Conservation (phyloP, 2,113 vertebrate genomes). For the Benitochromis conjunctus region DNA sequence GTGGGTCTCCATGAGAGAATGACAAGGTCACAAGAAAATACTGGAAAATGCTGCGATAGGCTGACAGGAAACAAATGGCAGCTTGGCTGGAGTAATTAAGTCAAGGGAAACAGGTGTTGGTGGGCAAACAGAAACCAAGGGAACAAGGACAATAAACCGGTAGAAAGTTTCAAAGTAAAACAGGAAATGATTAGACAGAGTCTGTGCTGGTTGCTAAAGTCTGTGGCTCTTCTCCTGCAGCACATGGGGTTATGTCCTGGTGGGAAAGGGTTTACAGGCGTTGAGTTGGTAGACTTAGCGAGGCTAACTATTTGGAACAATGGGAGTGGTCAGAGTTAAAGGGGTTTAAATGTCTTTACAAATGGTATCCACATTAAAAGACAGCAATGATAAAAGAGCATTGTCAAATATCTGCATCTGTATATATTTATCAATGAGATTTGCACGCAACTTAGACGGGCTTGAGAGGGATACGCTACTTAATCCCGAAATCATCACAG, state of each 20-base stretch:
- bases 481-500: constrained; percentile 36
- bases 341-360: constrained; percentile 17
- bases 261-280: background rate
- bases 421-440: constrained; percentile 37
- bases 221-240: background rate
- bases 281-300: constrained; percentile 32
- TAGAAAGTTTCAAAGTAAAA: background rate
- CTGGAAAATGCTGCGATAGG: background rate
- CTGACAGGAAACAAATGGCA: background rate
- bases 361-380: background rate
- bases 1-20: background rate
- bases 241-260: background rate
- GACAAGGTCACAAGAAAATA: background rate
- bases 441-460: constrained; percentile 15
- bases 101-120: background rate
- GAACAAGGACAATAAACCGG: background rate
- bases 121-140: background rate
- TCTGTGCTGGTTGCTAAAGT: background rate
- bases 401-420: constrained; percentile 18
- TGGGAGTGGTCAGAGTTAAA: constrained; percentile 1
- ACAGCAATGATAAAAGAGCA: background rate
- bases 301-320: constrained; percentile 24
- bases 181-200: background rate
- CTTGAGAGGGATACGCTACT: constrained; percentile 2
- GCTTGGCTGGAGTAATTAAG: background rate